Conservation (phyloP, 2,797 vertebrate genomes). For the Lutjanus campechanus region DNA sequence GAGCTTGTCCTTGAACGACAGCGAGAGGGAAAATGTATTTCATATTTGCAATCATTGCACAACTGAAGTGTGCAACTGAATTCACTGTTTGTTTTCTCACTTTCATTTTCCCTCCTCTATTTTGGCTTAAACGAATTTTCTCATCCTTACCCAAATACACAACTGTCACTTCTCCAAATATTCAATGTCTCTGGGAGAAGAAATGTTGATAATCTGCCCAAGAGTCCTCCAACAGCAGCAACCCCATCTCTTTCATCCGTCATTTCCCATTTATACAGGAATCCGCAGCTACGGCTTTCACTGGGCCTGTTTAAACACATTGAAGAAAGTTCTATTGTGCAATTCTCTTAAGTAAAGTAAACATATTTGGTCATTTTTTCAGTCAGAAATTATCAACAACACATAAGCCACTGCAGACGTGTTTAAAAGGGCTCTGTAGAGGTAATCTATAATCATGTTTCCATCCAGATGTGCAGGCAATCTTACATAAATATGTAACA, state of each 20-base stretch:
- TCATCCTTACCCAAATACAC: slow-evolving; percentile 77
- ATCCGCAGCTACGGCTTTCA: slow-evolving; percentile 49
- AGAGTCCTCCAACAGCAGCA: slow-evolving; percentile 72
- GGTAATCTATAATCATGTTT: slow-evolving; percentile 50
- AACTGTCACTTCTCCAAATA: slow-evolving; percentile 74
- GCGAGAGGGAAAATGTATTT: slow-evolving; percentile 61
- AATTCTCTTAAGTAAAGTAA: slow-evolving; percentile 47
- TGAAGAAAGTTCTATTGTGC: slow-evolving; percentile 44
- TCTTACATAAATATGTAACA: slow-evolving; percentile 55
- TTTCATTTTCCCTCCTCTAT: slow-evolving; percentile 65
- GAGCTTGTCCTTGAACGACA: slow-evolving; percentile 62
- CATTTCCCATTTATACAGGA: slow-evolving; percentile 66
- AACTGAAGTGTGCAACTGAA: slow-evolving; percentile 63
- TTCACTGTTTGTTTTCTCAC: slow-evolving; percentile 73
- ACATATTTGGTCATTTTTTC: slow-evolving; percentile 40
- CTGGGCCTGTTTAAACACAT: slow-evolving; percentile 45
- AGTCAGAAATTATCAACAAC: slow-evolving; percentile 44
- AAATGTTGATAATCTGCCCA: slow-evolving; percentile 71
- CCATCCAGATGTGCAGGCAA: slow-evolving; percentile 42
- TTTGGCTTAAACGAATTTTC: slow-evolving; percentile 74
- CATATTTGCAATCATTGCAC: slow-evolving; percentile 63
- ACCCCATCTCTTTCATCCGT: slow-evolving; percentile 66
- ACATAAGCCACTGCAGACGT: slow-evolving; percentile 28
- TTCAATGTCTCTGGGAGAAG: slow-evolving; percentile 69
- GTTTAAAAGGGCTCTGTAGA: slow-evolving; percentile 37